Base-by-base conservation (phyloP, 2,113 vertebrate species). In the Blennius ocellaris region DNA sequence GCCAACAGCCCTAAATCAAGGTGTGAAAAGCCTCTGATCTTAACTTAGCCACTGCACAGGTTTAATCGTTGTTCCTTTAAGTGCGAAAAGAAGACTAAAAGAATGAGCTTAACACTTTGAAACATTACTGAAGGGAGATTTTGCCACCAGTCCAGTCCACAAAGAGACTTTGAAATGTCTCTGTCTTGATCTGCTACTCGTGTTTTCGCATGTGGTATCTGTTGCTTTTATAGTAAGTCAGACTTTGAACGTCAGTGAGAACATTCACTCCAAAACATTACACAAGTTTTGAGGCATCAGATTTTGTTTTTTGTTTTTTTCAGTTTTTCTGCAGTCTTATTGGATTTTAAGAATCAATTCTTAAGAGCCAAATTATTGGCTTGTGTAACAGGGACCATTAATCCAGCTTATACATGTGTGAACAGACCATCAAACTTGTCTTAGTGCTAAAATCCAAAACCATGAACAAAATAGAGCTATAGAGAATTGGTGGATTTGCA, bases 21-120 rank as follows among this genome's bases (percentile, higher is more conserved):
- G 68, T 50, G 57, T 67, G 57, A 76, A 75, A 49, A 57, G 58
- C 48, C 60, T 81, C 37, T 73, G 63, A 70, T 52, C 49, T 47
- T 41, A 40, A 41, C 21, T 55, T 41, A 39, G 48, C 41, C 54
- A 16, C 56, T 60, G 10, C 40, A 63, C 55, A 55, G 21, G 30
- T 73, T 78, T 17, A 3, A 39, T 39, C 51, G 0, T 69, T 54
- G 30, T 53, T 70, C 39, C 21, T 45, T 44, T 56, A 57, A 48
- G 12, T 39, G 11, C 53, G 5, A 82, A 78, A 69, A 15, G 15
- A 75, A 16, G 21, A 30, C 21, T 30, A 21, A 61, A 73, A 57
- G 52, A 10, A 16, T 1, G 0, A 66, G 21, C 21, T 45, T 69
- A 15, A 53, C 37, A 44, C 40, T 62, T 59, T 47, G 30, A 54